A percentile compares a stretch with the other conserved stretches of the same genome.
Evolutionary conservation across 2,797 vertebrate species (phyloP).

Genomic region (Scolopax bukidnonensis): DNA sequence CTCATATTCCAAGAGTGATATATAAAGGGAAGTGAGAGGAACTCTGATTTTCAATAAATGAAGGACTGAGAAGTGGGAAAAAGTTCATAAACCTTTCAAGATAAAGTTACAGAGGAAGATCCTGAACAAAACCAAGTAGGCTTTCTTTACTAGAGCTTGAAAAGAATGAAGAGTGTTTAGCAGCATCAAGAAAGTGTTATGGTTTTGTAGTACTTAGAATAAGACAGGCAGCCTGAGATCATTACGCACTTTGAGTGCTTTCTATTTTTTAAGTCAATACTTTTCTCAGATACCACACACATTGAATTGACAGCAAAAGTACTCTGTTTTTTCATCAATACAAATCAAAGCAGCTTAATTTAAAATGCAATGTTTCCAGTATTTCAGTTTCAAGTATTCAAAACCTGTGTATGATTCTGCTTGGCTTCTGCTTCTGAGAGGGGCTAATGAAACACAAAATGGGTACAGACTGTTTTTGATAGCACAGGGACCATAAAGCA

Average conservation of each 20-base stretch:
- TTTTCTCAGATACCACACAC: neutral
- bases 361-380: neutral
- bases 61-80: neutral
- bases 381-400: neutral
- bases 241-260: neutral
- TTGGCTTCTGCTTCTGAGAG: neutral
- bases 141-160: neutral
- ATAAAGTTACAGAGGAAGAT: neutral
- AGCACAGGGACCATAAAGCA: neutral
- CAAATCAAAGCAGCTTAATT: neutral
- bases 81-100: neutral
- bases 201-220: neutral
- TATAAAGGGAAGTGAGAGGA: neutral
- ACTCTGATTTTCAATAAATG: neutral
- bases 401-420: neutral
- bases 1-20: neutral
- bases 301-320: neutral
- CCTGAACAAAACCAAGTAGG: neutral
- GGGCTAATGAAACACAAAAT: neutral
- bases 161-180: neutral
- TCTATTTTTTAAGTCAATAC: conserved; percentile 6
- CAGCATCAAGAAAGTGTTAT: neutral
- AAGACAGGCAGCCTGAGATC: neutral
- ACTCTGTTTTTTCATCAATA: neutral
- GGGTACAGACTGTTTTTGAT: neutral